phyloP scores from a whole-genome alignment of 2,888 invertebrate genomes.

The Acleris literana region DNA sequence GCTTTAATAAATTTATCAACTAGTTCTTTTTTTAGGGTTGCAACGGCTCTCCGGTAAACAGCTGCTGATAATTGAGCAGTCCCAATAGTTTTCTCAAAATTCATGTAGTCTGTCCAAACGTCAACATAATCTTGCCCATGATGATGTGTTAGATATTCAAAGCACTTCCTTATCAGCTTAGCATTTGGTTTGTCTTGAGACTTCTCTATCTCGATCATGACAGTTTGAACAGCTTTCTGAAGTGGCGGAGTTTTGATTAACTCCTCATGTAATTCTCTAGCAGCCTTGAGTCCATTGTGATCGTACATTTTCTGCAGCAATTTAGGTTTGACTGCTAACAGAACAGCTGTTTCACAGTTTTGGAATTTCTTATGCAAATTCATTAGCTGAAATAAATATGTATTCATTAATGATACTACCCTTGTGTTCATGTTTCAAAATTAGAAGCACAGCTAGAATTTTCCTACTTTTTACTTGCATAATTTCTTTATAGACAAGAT shows the following conservation, averaged over 20 bases:
- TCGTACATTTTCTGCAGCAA: conserved; percentile 84
- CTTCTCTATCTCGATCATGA: conserved; percentile 84
- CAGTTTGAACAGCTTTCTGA: conserved; percentile 84
- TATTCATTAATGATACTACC: neutral
- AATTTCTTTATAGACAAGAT: too few relatives aligned
- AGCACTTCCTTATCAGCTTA: conserved; percentile 82
- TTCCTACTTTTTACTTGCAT: too few relatives aligned
- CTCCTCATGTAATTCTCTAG: conserved; percentile 85
- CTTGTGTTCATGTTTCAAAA: too few relatives aligned
- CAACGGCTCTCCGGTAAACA: conserved; percentile 86
- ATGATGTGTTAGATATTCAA: conserved; percentile 85
- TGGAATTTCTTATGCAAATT: conserved; percentile 68
- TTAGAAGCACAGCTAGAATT: too few relatives aligned
- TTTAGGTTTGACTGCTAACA: conserved; percentile 83
- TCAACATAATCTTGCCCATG: conserved; percentile 86
- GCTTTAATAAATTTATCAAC: conserved; percentile 81
- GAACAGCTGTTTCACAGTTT: conserved; percentile 74
- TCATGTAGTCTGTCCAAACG: conserved; percentile 89
- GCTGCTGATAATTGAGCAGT: conserved; percentile 80
- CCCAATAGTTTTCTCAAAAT: conserved; percentile 86
- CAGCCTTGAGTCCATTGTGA: conserved; percentile 78
- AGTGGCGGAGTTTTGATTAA: conserved; percentile 84
- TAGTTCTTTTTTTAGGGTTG: conserved; percentile 78
- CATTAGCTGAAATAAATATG: conserved; percentile 66
- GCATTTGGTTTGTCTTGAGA: conserved; percentile 70